These are phyloP conservation scores for Percopsis omiscomaycus DNA, from an alignment of 2,797 vertebrate species.

Conservation along the genomic window DNA sequence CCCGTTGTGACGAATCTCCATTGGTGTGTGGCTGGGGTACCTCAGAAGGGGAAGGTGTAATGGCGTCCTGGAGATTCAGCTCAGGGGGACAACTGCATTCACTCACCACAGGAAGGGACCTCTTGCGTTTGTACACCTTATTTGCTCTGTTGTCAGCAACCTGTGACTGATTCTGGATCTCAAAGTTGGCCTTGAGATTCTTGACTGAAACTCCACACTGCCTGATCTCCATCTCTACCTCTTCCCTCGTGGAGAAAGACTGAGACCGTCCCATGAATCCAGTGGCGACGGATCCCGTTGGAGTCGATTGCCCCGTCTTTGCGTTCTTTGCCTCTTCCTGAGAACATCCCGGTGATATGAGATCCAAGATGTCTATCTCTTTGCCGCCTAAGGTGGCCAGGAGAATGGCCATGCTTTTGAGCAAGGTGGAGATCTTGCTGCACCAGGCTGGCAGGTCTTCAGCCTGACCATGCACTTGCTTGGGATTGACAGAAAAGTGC, in stretches of 20 bases:
- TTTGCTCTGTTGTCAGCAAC: conserved; percentile 48
- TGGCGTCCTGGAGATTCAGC: conserved; percentile 79
- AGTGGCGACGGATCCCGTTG: conserved; percentile 38
- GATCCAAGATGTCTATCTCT: conserved; percentile 80
- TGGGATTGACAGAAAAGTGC: conserved; percentile 84
- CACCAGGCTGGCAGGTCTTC: conserved; percentile 85
- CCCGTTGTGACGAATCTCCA: conserved; percentile 46
- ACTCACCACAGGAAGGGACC: conserved; percentile 75
- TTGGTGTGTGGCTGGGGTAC: conserved; percentile 40
- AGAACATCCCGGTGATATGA: conserved; percentile 74
- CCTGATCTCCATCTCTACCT: conserved; percentile 88
- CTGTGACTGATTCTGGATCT: conserved; percentile 74
- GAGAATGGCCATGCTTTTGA: conserved; percentile 85
- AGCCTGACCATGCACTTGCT: conserved; percentile 85
- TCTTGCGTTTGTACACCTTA: conserved; percentile 80
- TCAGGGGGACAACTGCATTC: conserved; percentile 68
- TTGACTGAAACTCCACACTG: conserved; percentile 92
- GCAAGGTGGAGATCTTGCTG: conserved; percentile 84
- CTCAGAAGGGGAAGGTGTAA: conserved; percentile 50
- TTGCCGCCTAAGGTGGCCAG: conserved; percentile 82
- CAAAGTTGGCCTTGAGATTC: conserved; percentile 91
- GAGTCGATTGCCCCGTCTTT: conserved; percentile 40
- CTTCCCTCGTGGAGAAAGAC: conserved; percentile 88
- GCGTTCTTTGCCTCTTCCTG: conserved; percentile 63
- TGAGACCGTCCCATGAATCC: conserved; percentile 84